A percentile compares a stretch with the other conserved stretches of the same genome.
Evolutionary conservation across 2,113 vertebrate species (phyloP).

Genomic region (Cacatua alba): DNA sequence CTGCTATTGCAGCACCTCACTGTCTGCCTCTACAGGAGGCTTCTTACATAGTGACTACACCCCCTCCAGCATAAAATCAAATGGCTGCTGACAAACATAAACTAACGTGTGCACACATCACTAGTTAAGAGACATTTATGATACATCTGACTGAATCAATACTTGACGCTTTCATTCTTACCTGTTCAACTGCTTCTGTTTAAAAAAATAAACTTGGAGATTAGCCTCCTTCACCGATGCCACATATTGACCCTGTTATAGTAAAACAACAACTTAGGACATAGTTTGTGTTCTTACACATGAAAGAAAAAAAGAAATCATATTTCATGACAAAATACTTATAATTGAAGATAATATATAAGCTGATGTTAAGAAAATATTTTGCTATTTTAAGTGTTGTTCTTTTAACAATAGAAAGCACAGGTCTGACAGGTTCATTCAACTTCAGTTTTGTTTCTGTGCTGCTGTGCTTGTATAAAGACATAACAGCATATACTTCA

Average conservation of each 20-base stretch:
- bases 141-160: not conserved
- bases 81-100: not conserved
- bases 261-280: not conserved
- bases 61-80: not conserved
- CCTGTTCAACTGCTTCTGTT: slow-evolving; percentile 83
- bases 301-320: not conserved
- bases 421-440: not conserved
- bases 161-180: slow-evolving; percentile 48
- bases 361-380: not conserved
- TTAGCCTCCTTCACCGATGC: slow-evolving; percentile 78
- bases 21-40: not conserved
- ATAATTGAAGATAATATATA: not conserved
- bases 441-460: not conserved
- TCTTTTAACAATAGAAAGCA: not conserved
- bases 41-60: not conserved
- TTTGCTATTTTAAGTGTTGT: not conserved
- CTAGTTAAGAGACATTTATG: not conserved
- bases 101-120: not conserved
- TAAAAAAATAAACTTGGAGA: slow-evolving; percentile 89
- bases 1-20: not conserved
- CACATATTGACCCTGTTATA: slow-evolving; percentile 84
- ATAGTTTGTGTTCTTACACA: not conserved
- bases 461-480: not conserved
- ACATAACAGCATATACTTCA: not conserved
- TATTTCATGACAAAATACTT: not conserved